Evolutionary conservation across 2,888 invertebrate species (phyloP).

Genomic region (Cryptocheilus praepositus): DNA sequence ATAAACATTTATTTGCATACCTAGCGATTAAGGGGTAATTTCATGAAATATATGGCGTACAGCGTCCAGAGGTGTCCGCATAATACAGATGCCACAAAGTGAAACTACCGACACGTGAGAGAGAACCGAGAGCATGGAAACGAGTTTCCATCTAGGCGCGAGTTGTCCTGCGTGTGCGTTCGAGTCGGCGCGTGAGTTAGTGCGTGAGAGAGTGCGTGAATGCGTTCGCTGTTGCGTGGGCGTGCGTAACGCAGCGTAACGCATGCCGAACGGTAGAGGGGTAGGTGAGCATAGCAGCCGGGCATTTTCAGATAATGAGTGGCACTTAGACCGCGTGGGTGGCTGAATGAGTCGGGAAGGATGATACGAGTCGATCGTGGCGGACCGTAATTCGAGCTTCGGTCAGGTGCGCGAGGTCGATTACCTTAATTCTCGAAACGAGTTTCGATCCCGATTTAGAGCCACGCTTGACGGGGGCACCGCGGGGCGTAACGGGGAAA

Average conservation of each 20-base stretch:
- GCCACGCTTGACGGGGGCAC: conserved; percentile 12
- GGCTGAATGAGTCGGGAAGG: conserved; percentile 34
- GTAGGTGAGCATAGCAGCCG: conserved; percentile 23
- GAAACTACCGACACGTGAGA: conserved; percentile 38
- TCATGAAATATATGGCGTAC: conserved; percentile 41
- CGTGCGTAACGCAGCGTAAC: conserved; percentile 43
- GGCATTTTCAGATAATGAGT: conserved; percentile 51
- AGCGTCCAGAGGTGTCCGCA: conserved; percentile 44
- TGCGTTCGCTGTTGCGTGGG: conserved; percentile 37
- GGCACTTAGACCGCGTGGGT: conserved; percentile 54
- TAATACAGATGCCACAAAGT: conserved; percentile 55
- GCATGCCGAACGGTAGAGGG: conserved; percentile 14
- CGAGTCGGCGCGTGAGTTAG: background rate
- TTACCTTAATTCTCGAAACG: conserved; percentile 61
- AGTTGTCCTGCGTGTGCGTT: too few relatives aligned
- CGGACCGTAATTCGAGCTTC: conserved; percentile 33
- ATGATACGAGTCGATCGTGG: conserved; percentile 6
- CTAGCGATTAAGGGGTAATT: conserved; percentile 46
- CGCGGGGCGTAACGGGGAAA: background rate
- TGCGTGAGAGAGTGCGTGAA: conserved; percentile 16
- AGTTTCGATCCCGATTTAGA: conserved; percentile 48
- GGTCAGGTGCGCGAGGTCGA: conserved; percentile 56
- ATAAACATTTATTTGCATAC: conserved; percentile 35
- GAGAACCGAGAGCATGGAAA: conserved; percentile 1
- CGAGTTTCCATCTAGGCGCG: conserved; percentile 9